These are phyloP conservation scores for Aldrovandia affinis DNA, from an alignment of 2,797 vertebrate species.

Conservation along the genomic window DNA sequence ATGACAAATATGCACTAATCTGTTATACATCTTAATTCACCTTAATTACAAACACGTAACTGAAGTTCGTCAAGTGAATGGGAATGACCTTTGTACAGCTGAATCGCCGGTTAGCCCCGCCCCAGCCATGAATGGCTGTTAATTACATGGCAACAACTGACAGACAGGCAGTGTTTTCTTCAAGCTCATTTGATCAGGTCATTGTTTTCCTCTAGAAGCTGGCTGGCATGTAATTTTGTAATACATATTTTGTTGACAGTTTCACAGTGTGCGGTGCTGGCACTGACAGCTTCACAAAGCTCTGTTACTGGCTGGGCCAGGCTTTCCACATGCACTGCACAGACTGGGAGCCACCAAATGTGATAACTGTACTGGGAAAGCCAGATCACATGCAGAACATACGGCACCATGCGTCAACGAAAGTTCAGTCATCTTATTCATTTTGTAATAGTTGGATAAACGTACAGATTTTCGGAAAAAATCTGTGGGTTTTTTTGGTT, in stretches of 20 bases:
- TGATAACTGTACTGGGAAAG: not conserved
- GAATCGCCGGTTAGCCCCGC: not conserved
- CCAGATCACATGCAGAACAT: too few relatives aligned
- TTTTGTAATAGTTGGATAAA: not conserved
- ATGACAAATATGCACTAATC: not conserved
- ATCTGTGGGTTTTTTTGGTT: not conserved
- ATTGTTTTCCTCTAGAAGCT: not conserved
- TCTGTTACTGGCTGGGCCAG: not conserved
- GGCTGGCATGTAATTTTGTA: constrained; percentile 3
- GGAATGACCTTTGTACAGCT: not conserved
- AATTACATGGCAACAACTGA: constrained; percentile 11
- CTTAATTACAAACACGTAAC: constrained; percentile 10
- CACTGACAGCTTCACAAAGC: not conserved
- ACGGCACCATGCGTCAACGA: too few relatives aligned
- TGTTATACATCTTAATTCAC: constrained; percentile 10
- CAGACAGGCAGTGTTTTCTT: constrained; percentile 8
- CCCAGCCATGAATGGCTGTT: not conserved
- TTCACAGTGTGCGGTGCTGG: not conserved
- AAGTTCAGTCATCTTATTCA: not conserved
- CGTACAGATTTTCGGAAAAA: too few relatives aligned
- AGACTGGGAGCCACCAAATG: not conserved
- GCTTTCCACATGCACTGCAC: not conserved
- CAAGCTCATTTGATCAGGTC: not conserved
- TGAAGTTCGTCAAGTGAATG: not conserved
- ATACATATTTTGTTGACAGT: constrained; percentile 19